Evolutionary conservation across 2,797 vertebrate species (phyloP).

Genomic region (Ictinia mississippiensis): DNA sequence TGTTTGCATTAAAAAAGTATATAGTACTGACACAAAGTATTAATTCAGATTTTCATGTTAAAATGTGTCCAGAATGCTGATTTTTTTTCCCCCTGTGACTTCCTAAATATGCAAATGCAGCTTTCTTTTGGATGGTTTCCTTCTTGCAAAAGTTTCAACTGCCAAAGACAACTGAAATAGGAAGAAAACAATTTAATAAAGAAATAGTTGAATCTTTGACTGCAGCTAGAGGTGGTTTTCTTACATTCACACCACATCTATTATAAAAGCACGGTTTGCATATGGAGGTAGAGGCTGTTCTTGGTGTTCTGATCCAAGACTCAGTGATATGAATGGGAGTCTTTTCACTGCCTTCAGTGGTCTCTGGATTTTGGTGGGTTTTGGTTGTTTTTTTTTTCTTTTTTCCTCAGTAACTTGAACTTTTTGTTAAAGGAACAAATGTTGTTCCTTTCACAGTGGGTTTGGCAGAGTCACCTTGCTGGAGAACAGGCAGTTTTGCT

Average conservation of each 20-base stretch:
- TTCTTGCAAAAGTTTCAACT: background rate
- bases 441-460: background rate
- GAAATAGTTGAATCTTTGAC: background rate
- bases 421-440: background rate
- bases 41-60: background rate
- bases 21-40: background rate
- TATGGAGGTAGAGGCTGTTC: background rate
- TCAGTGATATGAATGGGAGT: background rate
- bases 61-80: background rate
- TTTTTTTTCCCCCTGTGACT: background rate
- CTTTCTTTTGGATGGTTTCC: background rate
- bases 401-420: background rate
- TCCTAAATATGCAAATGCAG: background rate
- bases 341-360: background rate
- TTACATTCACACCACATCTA: background rate
- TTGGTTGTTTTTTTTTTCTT: background rate
- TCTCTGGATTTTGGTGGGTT: background rate
- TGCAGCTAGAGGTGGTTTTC: background rate
- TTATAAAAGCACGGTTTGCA: background rate
- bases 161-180: background rate
- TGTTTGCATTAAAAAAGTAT: background rate
- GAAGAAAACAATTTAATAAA: background rate
- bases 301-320: background rate
- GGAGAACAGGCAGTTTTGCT: background rate
- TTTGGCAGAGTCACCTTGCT: slow-evolving; percentile 7